Base-by-base conservation (phyloP, 2,888 invertebrate species). In the Polymixis flavicincta region DNA sequence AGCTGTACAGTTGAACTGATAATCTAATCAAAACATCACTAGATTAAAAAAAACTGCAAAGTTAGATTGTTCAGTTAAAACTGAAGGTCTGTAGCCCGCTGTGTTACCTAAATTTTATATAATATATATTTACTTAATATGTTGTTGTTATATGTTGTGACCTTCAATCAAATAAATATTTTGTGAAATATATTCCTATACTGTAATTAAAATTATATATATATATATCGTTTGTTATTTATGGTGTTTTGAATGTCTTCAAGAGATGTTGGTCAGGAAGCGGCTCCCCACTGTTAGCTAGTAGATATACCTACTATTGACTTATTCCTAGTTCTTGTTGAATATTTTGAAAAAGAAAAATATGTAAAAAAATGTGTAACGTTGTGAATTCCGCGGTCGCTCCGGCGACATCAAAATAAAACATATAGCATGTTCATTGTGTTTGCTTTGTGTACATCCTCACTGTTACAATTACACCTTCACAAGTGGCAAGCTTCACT, bases 271-370 rank as follows among this genome's bases (percentile, higher is more conserved):
- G 68, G 52, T 93, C 90, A 90, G 93, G 87, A 85, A 90, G 93
- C 93, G 92, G 83, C 81, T 87, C 90, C 90, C 92, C 94, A 93
- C 95, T 95, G 95, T 95, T 96, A 96, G 95, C 86, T 90, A 90
- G 92, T 95, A 96, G 95, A 92, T 94, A 93, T 93, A 94, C 90
- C 91, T 93, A 92, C 90, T 95, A 95, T 95, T 94, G 93, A 95
- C 94, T 93, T 95, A 95, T 92, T 94, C 92, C 94, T 96, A 96
- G 96, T 94, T 92, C 95, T 96, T 96, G 96, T 96, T 96, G 95
- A 96, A 93, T 93, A 94, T 95, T 91, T 94, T 95, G 93, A 93
- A 94, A 93, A 93, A 91, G 85, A 87, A 88, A 83, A 87, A 93
- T 95, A 92, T 87, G 87, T 84, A 88, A 89, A 90, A 93, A 94